Evolutionary conservation across 2,888 invertebrate genomes (phyloP), one percentile per base, ranked within the genome.

Genomic region (Oxycera nigricornis): DNA sequence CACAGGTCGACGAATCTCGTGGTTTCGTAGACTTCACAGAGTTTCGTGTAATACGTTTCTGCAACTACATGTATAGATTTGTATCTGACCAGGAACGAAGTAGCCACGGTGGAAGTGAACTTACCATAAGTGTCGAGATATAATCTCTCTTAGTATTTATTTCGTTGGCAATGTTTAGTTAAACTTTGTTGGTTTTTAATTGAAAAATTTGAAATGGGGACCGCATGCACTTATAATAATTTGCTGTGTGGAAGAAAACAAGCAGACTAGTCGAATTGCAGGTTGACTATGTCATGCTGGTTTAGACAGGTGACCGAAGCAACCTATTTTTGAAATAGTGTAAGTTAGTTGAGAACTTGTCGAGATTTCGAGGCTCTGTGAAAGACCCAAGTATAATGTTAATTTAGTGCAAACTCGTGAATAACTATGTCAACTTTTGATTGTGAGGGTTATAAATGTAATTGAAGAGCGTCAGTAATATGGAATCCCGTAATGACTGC

Each of bases 101-200:
- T 22, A n/a, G n/a, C 26, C 28, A 6, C 11, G 30, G 59, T 28
- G 26, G 6, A 59, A 30, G 22, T 59, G 59, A 59, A 59, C 28
- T 39, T 35, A 35, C 62, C 62, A 62, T 31, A 62, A 62, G 62
- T 62, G 62, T 62, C 62, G 39, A 62, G 62, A 62, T 62, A 39
- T 62, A 62, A 62, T 62, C 62, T 62, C 39, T 62, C 28, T 17
- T 26, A 62, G 39, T 62, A 62, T 62, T 62, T 62, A 62, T 62
- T 35, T 30, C 35, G 35, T 35, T 39, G 62, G 62, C 35, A 17
- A 62, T 62, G 62, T 62, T 62, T 62, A 62, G 62, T 35, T 62
- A 35, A 62, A 26, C 62, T 62, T 62, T 22, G 62, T 28, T 22
- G 62, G 22, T 35, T 26, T 62, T 62, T 62, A 62, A 62, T 62